phyloP scores from a whole-genome alignment of 2,113 vertebrate species.

The Cyprinodon brontotheroides region DNA sequence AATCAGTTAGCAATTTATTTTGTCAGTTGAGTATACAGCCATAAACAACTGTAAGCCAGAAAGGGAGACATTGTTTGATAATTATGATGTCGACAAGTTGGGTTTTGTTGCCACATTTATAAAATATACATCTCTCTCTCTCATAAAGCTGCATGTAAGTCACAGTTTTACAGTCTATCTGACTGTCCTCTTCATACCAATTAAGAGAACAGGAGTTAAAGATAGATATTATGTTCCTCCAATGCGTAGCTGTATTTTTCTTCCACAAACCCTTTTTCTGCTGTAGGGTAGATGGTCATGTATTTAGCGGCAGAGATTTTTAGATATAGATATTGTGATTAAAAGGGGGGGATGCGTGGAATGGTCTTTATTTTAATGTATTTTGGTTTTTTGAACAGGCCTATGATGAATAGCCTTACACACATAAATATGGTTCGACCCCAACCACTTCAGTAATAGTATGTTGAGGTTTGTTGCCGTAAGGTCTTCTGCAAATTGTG shows the following conservation, averaged over 20 bases:
- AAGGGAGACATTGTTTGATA: conserved; percentile 1
- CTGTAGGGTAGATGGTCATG: conserved; percentile 46
- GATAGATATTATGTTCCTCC: conserved; percentile 61
- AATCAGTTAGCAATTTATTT: background rate
- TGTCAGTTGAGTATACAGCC: background rate
- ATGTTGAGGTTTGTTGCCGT: background rate
- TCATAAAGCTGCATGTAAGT: conserved; percentile 54
- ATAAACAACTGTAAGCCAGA: conserved; percentile 1
- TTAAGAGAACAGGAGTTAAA: conserved; percentile 74
- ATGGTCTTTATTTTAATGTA: conserved; percentile 33
- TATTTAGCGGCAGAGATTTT: conserved; percentile 48
- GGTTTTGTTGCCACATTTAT: background rate
- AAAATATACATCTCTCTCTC: conserved; percentile 57
- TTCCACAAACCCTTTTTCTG: conserved; percentile 21
- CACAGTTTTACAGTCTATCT: conserved; percentile 69
- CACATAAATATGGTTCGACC: background rate
- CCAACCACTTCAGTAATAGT: background rate
- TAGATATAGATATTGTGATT: conserved; percentile 44
- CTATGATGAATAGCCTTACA: conserved; percentile 43
- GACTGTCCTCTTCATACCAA: conserved; percentile 77
- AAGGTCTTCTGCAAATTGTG: background rate
- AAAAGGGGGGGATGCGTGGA: background rate
- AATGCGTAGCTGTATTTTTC: conserved; percentile 18
- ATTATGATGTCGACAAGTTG: conserved; percentile 12
- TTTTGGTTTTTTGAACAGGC: conserved; percentile 46